phyloP scores from a whole-genome alignment of 2,797 vertebrate species.

The Acanthornis magna region DNA sequence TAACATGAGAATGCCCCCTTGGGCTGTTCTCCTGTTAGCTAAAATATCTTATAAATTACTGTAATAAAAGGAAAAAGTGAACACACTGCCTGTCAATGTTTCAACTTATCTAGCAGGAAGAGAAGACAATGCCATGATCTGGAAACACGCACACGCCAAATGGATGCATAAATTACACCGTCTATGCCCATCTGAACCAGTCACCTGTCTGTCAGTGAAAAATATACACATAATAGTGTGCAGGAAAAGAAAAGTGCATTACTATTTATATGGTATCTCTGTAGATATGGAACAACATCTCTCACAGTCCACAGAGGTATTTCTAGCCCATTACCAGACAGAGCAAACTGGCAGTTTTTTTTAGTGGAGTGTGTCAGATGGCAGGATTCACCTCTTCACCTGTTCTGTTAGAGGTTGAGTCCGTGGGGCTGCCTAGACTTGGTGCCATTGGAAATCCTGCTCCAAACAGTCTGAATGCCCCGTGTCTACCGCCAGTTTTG shows the following conservation, averaged over 20 bases:
- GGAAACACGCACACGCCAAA: constrained; percentile 68
- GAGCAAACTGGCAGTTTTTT: background rate
- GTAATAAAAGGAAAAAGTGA: constrained; percentile 80
- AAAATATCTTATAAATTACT: constrained; percentile 85
- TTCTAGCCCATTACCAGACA: background rate
- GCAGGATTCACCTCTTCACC: background rate
- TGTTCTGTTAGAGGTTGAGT: background rate
- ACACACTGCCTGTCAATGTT: constrained; percentile 79
- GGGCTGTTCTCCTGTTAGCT: constrained; percentile 80
- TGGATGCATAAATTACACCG: constrained; percentile 54
- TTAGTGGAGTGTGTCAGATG: background rate
- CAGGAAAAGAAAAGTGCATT: background rate
- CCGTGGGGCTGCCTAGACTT: background rate
- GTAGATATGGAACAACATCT: background rate
- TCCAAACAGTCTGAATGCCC: background rate
- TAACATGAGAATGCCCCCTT: constrained; percentile 83
- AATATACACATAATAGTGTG: background rate
- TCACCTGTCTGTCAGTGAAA: constrained; percentile 29
- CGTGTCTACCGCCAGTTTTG: background rate
- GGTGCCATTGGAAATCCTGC: background rate
- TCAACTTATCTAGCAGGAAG: constrained; percentile 75
- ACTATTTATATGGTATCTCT: background rate
- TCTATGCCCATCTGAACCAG: constrained; percentile 49
- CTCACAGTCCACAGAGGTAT: background rate
- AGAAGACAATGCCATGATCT: constrained; percentile 75